Evolutionary conservation across 2,113 vertebrate species (phyloP), one percentile per base, ranked within the genome.

Genomic region (Microtus ochrogaster): DNA sequence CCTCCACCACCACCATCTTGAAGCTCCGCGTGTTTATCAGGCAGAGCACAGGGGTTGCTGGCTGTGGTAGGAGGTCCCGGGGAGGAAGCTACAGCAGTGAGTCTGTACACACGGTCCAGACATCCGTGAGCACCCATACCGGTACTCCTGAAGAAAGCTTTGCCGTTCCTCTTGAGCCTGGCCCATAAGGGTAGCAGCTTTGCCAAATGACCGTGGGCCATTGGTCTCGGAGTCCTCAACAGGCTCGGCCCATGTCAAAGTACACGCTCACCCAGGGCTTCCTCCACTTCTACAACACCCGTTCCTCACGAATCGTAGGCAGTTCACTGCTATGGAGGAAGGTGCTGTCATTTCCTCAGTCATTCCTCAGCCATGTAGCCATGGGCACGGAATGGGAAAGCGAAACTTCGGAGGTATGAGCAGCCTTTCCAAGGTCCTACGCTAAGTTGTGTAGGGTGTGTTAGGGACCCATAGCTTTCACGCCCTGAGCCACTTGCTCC

Each of bases 351-450:
- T 47, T 47, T 66, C 30, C 47, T 85, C 26, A 33, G 39, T 44
- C 2, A 3, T 47, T 66, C 30, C 47, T 85, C 26, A 33, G 39
- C 33, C 2, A 3, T 41, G 24, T 28, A 39, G 49, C 68, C 70
- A 2, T 11, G 36, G n/a, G 5, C 26, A 30, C 49, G 36, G 52
- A 55, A 30, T 49, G 21, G 92, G 81, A 66, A 92, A 41, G 22
- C 44, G 77, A 92, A 92, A 92, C 22, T 74, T 96, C 36, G n/a
- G 86, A 95, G 44, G 33, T 21, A 5, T 36, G 5, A 82, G 44
- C 5, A 72, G 77, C 5, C 8, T 78, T 74, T 94, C 47, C 39
- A 82, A 73, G 21, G 21, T 63, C 33, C 74, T 72, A 13, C 52
- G 7, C 44, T 89, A 21, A 41, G 79, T 95, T 96, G 89, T 0